These are phyloP conservation scores for Canis aureus DNA, from an alignment of 2,113 vertebrate genomes.

Conservation along the genomic window DNA sequence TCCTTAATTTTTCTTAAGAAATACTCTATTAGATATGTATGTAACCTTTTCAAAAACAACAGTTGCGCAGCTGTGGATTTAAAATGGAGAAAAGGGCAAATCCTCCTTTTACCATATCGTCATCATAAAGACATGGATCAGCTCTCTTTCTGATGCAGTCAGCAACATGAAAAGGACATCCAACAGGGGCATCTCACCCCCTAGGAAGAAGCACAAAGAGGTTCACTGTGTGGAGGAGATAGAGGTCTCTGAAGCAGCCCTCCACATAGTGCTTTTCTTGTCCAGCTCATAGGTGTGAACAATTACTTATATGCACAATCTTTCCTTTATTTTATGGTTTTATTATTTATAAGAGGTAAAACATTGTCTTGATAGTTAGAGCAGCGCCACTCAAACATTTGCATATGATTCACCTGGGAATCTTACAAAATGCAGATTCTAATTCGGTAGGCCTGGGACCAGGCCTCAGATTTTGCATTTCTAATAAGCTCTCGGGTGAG, in stretches of 20 bases:
- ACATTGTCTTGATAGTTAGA: neutral
- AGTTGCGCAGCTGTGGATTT: neutral
- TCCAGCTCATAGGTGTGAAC: neutral
- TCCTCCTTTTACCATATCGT: neutral
- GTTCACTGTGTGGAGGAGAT: neutral
- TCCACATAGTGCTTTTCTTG: neutral
- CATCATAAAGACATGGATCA: neutral
- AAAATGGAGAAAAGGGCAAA: neutral
- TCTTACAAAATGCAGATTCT: conserved; percentile 9
- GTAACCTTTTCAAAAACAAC: conserved; percentile 54
- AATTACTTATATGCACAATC: neutral
- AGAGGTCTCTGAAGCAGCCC: neutral
- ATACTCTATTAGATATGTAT: neutral
- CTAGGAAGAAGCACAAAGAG: neutral
- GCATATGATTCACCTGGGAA: neutral
- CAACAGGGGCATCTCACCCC: no score
- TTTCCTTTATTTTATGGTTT: neutral
- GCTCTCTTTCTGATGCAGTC: neutral
- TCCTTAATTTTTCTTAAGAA: neutral
- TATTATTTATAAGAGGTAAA: neutral
- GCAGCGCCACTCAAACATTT: neutral
- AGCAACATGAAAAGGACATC: neutral
- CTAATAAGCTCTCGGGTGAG: neutral
- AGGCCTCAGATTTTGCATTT: neutral
- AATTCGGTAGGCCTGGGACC: neutral